Evolutionary conservation across 2,888 invertebrate genomes (phyloP).

Genomic region (Euzophera pinguis): DNA sequence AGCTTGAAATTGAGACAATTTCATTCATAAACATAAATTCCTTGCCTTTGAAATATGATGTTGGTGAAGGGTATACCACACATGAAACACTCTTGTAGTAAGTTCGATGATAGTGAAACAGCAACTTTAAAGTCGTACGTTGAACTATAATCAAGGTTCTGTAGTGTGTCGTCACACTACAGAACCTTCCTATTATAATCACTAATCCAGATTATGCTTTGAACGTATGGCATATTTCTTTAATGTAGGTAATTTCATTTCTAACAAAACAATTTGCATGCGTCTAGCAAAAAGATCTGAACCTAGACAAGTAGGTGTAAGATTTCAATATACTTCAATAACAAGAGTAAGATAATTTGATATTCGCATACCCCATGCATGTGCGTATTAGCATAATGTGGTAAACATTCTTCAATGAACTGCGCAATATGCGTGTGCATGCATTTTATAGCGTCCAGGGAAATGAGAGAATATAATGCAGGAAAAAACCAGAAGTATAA

Average conservation of each 20-base stretch:
- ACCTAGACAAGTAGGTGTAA: constrained; percentile 28
- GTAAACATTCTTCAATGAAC: constrained; percentile 44
- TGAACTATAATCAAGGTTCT: no score
- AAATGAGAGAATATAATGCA: background rate
- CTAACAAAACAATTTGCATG: constrained; percentile 7
- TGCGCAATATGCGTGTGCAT: constrained; percentile 41
- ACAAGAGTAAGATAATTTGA: constrained; percentile 8
- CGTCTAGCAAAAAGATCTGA: background rate
- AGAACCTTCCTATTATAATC: no score
- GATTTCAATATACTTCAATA: constrained; percentile 37
- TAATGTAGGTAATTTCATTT: background rate
- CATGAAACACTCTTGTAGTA: no score
- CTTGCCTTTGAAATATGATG: no score
- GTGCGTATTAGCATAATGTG: constrained; percentile 45
- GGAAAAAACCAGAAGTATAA: no score
- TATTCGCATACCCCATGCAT: constrained; percentile 33
- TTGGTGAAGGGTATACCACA: no score
- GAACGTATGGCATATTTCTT: background rate
- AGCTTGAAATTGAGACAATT: no score
- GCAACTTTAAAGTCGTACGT: no score
- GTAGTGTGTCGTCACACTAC: no score
- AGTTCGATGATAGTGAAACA: no score
- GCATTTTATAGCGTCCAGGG: background rate
- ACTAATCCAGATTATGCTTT: no score
- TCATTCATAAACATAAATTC: no score